Base-by-base conservation (phyloP, 92 coral and sea anemone genomes). In the Virgularia gustaviana region DNA sequence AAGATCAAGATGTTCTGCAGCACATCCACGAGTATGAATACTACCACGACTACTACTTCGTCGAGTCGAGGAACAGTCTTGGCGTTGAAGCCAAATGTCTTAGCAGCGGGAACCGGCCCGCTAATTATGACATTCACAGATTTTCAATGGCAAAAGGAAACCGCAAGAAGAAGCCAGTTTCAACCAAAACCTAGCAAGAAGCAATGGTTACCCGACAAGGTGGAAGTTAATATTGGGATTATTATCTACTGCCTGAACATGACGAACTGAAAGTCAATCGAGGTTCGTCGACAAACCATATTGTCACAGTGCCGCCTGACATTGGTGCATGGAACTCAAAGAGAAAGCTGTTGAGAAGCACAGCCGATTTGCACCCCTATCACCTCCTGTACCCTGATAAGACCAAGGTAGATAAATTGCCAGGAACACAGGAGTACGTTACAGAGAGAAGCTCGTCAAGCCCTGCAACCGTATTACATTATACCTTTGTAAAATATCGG, bases 221-320 rank as follows among this genome's bases (percentile, higher is more conserved):
- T 55, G 31, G 31, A 55, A 55, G 25, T 55, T 0, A 55, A 55
- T 10, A 27, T 55, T n/a, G 62, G 62, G 16, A 9, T 33, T 22
- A 63, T 33, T 11, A 63, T 52, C 42, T 36, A 49, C 70, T 49
- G 38, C 70, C 43, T 36, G 70, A 63, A 63, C 70, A 63, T 36
- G 70, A 36, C 70, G 51, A 63, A 52, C 39, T 63, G 30, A 63
- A 63, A 33, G 42, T 63, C 42, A 63, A 20, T 16, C 27, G 70
- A 63, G 70, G 51, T 25, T 63, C 70, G 51, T 63, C 52, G 13
- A 63, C 70, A 52, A 63, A 63, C 53, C 70, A 63, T 32, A 42
- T 28, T 13, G 42, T 63, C 20, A 5, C 28, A 32, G 70, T 63
- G 16, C 39, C 70, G 36, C 29, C 70, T 63, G 36, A 29, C 39